Conservation (phyloP, 2,888 invertebrate species). For the Idaea dimidiata region DNA sequence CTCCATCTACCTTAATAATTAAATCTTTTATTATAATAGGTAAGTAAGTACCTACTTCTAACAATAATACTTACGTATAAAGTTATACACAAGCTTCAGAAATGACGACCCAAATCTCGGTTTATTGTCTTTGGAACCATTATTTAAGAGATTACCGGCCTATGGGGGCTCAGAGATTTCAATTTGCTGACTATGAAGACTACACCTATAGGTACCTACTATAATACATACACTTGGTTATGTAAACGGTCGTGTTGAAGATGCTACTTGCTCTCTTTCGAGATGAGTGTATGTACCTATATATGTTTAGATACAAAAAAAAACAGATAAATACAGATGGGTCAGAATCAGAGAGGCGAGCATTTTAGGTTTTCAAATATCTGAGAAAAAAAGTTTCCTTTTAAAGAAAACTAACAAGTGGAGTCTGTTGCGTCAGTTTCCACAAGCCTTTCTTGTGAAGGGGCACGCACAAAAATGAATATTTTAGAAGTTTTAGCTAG, state of each 20-base stretch:
- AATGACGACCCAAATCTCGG: conserved; percentile 62
- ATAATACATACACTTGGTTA: conserved; percentile 39
- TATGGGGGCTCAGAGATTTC: conserved; percentile 51
- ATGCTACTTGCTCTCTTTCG: conserved; percentile 24
- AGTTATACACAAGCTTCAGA: conserved; percentile 42
- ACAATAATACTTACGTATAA: conserved; percentile 17
- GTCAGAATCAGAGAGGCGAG: no score
- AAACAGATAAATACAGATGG: no score
- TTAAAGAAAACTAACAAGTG: no score
- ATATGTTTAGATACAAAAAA: neutral
- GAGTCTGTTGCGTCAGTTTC: no score
- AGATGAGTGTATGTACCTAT: conserved; percentile 7
- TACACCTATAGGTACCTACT: no score
- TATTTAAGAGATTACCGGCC: conserved; percentile 61
- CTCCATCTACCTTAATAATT: no score
- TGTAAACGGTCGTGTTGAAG: conserved; percentile 31
- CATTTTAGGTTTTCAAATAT: no score
- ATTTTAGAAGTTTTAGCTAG: no score
- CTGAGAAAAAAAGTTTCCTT: no score
- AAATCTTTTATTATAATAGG: no score
- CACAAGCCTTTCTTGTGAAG: no score
- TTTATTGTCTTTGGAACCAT: conserved; percentile 66
- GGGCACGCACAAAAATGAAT: no score
- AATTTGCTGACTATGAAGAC: conserved; percentile 48
- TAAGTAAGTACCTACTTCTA: neutral